These are phyloP conservation scores for Chelonus formosanus DNA, from an alignment of 2,888 invertebrate species.

Conservation along the genomic window DNA sequence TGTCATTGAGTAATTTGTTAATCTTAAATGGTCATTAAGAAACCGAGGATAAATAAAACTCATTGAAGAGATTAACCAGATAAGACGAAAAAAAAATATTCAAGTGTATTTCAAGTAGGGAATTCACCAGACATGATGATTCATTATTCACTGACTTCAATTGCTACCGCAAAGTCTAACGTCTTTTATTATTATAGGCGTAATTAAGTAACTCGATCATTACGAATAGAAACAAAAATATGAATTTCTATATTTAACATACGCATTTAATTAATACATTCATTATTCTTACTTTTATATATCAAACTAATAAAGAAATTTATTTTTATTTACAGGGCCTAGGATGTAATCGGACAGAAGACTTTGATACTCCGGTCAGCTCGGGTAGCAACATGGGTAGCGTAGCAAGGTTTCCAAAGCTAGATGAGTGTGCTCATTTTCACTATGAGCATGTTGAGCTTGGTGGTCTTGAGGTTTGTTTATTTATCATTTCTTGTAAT, in stretches of 20 bases:
- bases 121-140: conserved; percentile 49
- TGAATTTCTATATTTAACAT: neutral
- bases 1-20: conserved; percentile 11
- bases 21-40: neutral
- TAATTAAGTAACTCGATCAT: neutral
- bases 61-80: conserved; percentile 15
- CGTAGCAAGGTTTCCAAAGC: conserved; percentile 75
- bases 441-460: conserved; percentile 95
- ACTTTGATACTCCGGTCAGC: conserved; percentile 56
- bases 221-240: neutral
- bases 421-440: conserved; percentile 98
- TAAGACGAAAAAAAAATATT: conserved; percentile 26
- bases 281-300: no score
- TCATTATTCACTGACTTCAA: conserved; percentile 49
- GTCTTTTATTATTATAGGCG: conserved; percentile 6
- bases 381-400: conserved; percentile 60
- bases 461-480: conserved; percentile 73
- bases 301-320: neutral
- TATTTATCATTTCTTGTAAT: neutral
- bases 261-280: no score
- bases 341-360: conserved; percentile 56
- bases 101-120: conserved; percentile 29
- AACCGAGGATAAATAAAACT: neutral
- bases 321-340: conserved; percentile 47
- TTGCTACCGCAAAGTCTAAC: conserved; percentile 44